Conservation (phyloP, 1,140 invertebrate species). For the Drosophila sucinea region DNA sequence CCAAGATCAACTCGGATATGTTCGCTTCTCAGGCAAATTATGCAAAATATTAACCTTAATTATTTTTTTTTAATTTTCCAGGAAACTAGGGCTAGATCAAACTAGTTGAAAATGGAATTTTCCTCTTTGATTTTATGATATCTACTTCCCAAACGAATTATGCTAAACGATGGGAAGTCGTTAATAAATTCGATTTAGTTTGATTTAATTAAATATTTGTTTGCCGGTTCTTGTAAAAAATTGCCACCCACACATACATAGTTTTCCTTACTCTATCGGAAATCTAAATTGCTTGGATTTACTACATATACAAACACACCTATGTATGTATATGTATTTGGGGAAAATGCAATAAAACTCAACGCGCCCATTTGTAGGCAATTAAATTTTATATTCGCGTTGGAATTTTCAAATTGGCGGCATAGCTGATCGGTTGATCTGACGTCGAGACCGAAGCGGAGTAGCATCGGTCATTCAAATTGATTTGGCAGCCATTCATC, state of each 20-base stretch:
- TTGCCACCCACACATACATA: slow-evolving; percentile 44
- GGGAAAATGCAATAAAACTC: slow-evolving; percentile 74
- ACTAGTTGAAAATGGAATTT: slow-evolving; percentile 23
- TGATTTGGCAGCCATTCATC: slow-evolving; percentile 42
- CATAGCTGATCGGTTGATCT: slow-evolving; percentile 10
- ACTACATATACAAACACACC: not conserved
- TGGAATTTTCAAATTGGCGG: slow-evolving; percentile 57
- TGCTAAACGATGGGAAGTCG: slow-evolving; percentile 55
- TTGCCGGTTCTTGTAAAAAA: slow-evolving; percentile 57
- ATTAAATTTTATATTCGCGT: slow-evolving; percentile 68
- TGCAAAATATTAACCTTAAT: too few species aligned
- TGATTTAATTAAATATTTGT: slow-evolving; percentile 66
- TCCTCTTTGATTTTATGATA: slow-evolving; percentile 30
- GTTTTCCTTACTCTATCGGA: not conserved
- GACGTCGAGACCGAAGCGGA: slow-evolving; percentile 23
- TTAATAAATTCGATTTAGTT: slow-evolving; percentile 61
- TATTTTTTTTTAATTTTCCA: not conserved
- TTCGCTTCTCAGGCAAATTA: too few species aligned
- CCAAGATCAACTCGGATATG: too few species aligned
- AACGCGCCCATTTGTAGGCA: slow-evolving; percentile 78
- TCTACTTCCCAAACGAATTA: slow-evolving; percentile 50
- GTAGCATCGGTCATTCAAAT: slow-evolving; percentile 43
- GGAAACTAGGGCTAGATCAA: not conserved
- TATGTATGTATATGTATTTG: slow-evolving; percentile 29
- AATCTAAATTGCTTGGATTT: slow-evolving; percentile 15